A percentile compares a stretch with the other conserved stretches of the same genome.
Evolutionary conservation across 2,113 vertebrate species (phyloP).

Genomic region (Platichthys flesus): DNA sequence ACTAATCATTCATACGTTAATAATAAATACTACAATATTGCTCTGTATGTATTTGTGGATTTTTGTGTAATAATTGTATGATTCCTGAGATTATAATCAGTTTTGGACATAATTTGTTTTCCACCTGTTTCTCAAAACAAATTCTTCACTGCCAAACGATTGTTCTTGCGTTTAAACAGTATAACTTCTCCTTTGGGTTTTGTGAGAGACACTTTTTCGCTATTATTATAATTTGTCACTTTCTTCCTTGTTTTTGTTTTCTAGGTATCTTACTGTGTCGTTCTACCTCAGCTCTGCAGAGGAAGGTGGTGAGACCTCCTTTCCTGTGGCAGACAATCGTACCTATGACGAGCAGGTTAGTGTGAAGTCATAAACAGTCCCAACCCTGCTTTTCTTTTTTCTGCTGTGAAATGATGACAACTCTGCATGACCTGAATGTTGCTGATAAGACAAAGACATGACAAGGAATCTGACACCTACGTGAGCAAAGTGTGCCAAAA

Average conservation of each 20-base stretch:
- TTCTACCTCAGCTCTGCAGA: constrained; percentile 94
- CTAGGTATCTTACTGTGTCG: constrained; percentile 91
- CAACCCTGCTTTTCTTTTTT: not conserved
- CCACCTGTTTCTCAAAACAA: not conserved
- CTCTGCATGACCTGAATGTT: constrained; percentile 18
- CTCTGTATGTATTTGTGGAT: not conserved
- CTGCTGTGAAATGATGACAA: constrained; percentile 31
- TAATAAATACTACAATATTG: not conserved
- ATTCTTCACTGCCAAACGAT: not conserved
- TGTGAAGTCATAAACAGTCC: constrained; percentile 5
- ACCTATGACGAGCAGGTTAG: constrained; percentile 92
- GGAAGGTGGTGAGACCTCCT: constrained; percentile 91
- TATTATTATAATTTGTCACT: not conserved
- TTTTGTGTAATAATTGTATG: not conserved
- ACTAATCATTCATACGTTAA: not conserved
- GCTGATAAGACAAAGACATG: constrained; percentile 7
- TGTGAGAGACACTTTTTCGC: not conserved
- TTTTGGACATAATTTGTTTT: not conserved
- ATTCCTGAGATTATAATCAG: not conserved
- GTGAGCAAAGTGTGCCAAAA: constrained; percentile 9
- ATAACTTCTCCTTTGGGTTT: too few relatives aligned
- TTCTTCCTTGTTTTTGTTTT: constrained; percentile 34
- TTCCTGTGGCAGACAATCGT: constrained; percentile 96
- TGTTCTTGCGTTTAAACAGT: not conserved
- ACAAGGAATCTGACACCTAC: constrained; percentile 35